phyloP scores from a whole-genome alignment of 1,140 invertebrate genomes.

The Neotoxoptera formosana region DNA sequence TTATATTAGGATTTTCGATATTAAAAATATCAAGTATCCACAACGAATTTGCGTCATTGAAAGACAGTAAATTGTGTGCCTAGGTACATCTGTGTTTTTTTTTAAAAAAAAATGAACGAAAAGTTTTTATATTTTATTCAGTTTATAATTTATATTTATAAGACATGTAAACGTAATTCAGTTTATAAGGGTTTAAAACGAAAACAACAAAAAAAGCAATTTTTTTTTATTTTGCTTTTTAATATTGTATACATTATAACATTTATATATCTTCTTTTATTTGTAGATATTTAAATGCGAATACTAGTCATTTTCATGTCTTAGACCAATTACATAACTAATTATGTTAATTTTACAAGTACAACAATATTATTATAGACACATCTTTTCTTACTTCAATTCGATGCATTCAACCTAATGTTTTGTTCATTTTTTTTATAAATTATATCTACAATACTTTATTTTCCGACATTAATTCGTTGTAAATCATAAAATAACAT shows the following conservation, averaged over 20 bases:
- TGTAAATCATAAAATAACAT: background rate
- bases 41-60: background rate
- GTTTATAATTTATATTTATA: background rate
- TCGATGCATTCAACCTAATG: background rate
- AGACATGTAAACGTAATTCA: background rate
- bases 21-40: background rate
- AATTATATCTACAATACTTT: background rate
- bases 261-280: background rate
- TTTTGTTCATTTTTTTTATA: background rate
- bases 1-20: background rate
- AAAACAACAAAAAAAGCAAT: background rate
- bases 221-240: background rate
- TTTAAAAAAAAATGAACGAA: background rate
- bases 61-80: background rate
- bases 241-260: background rate
- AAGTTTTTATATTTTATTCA: background rate
- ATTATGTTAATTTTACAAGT: background rate
- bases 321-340: background rate
- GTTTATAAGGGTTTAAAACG: background rate
- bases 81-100: background rate
- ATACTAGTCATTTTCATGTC: background rate
- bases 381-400: background rate
- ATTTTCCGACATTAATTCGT: background rate
- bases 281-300: background rate
- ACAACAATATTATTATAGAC: background rate